Conservation (phyloP, 2,797 vertebrate species). For the Pristis pectinata region DNA sequence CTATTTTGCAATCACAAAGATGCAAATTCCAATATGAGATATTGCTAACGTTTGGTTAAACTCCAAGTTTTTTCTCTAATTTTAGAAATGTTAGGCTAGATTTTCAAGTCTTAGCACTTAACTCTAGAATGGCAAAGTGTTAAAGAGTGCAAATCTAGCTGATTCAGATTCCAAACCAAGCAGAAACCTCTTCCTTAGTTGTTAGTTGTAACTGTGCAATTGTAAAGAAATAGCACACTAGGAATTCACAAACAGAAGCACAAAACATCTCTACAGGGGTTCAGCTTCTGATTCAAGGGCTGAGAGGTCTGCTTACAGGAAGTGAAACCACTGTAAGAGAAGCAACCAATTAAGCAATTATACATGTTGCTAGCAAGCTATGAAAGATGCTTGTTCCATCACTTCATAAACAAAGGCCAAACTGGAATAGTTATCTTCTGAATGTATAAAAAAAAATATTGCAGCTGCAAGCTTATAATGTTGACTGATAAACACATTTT, state of each 20-base stretch:
- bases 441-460: neutral
- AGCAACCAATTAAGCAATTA: neutral
- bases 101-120: neutral
- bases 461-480: neutral
- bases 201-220: too few relatives aligned
- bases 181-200: too few relatives aligned
- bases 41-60: neutral
- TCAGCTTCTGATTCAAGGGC: neutral
- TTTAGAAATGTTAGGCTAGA: neutral
- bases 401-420: neutral
- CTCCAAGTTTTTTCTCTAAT: neutral
- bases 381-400: neutral
- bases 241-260: neutral
- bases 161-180: neutral
- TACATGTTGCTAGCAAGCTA: neutral
- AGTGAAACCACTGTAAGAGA: neutral
- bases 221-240: neutral
- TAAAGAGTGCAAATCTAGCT: neutral
- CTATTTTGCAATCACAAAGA: neutral
- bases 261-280: neutral
- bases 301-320: neutral
- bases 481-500: neutral
- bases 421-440: neutral
- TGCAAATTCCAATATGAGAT: neutral
- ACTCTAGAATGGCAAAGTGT: neutral